Evolutionary conservation across 2,797 vertebrate genomes (phyloP), one percentile per base, ranked within the genome.

Genomic region (Pitangus sulphuratus): DNA sequence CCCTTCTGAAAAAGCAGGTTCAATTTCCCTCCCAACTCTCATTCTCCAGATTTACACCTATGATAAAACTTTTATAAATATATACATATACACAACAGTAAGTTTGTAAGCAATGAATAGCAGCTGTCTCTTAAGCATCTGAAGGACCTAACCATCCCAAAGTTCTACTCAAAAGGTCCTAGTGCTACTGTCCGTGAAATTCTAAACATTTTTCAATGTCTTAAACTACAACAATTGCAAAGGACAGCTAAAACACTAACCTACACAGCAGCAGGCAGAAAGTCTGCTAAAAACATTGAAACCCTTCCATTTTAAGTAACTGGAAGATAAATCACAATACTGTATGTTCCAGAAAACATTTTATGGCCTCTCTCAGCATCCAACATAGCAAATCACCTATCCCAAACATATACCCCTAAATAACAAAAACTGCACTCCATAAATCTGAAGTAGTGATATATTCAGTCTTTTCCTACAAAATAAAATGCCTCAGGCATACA

Each of bases 401-500:
- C 7, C 22, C 2, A 1, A 9, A 60, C 6, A 50, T 1, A 69
- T 5, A 25, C 0, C 4, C 14, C 33, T 40, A 72, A 76, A 61
- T 16, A 58, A 77, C n/a, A 62, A 14, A 20, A 19, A 50, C 0
- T 65, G 68, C 8, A 48, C 5, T 8, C 48, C 50, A 78, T 19
- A 87, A 62, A 89, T 57, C 8, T 54, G 21, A 79, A 66, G 33
- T 1, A 56, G n/a, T 11, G 26, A 19, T 47, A 78, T n/a, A 28
- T 80, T 37, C 54, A 83, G 39, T 30, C 11, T 68, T 78, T 58
- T 87, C 25, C 82, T 56, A 16, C 26, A 45, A 65, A 87, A 80
- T 0, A 47, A 45, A 85, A 50, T 37, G 45, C 35, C 53, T 65
- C 31, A 45, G 37, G 39, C 40, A 77, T 24, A n/a, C 5, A 9